phyloP scores from a whole-genome alignment of 2,797 vertebrate species.

The Luscinia megarhynchos region DNA sequence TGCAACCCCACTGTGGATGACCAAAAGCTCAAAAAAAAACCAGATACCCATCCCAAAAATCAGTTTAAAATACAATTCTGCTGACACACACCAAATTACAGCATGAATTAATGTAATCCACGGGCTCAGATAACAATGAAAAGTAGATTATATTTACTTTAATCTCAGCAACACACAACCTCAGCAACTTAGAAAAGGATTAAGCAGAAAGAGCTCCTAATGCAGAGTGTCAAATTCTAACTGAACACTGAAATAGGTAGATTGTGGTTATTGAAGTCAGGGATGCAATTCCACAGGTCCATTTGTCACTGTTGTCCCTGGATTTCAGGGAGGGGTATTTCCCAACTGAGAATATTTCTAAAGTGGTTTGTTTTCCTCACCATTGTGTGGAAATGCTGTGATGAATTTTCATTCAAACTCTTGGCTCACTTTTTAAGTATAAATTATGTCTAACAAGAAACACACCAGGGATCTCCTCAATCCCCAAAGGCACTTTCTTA shows the following conservation, averaged over 20 bases:
- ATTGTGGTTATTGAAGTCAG: neutral
- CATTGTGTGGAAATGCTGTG: conserved; percentile 63
- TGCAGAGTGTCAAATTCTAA: conserved; percentile 18
- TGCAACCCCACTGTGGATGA: neutral
- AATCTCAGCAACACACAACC: conserved; percentile 34
- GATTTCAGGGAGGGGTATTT: neutral
- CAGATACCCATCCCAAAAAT: neutral
- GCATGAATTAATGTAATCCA: neutral
- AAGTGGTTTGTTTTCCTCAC: conserved; percentile 8
- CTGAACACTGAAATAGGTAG: neutral
- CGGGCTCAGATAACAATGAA: neutral
- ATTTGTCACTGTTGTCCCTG: neutral
- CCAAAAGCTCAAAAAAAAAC: neutral
- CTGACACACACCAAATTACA: neutral
- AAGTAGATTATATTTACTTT: conserved; percentile 61
- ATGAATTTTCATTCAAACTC: conserved; percentile 64
- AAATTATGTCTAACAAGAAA: conserved; percentile 78
- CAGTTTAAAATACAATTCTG: neutral
- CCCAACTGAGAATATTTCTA: neutral
- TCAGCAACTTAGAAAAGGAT: conserved; percentile 47
- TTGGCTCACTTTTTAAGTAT: conserved; percentile 66
- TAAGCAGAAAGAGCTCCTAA: neutral
- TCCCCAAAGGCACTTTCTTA: conserved; percentile 78
- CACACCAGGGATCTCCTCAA: conserved; percentile 75
- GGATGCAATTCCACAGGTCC: neutral